Evolutionary conservation across 2,113 vertebrate genomes (phyloP).

Genomic region (cattle (Bos taurus)): DNA sequence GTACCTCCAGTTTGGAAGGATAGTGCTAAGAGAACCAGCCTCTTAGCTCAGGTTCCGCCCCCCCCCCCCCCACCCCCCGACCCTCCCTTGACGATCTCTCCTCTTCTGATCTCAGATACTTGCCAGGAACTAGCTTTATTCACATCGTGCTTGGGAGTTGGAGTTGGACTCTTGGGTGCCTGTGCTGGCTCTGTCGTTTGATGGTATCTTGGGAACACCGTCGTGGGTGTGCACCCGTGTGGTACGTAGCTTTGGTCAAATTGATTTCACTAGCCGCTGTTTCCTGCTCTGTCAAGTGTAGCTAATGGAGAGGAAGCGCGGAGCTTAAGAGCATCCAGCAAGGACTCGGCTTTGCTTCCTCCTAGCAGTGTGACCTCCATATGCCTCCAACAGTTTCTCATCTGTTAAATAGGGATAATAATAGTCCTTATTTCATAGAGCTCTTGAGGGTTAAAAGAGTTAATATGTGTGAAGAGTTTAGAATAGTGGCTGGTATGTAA

Average conservation of each 20-base stretch:
- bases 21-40: not conserved
- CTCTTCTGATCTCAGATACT: not conserved
- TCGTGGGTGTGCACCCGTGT: not conserved
- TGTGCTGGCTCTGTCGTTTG: not conserved
- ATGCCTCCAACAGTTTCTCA: not conserved
- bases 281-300: not conserved
- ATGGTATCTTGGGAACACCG: not conserved
- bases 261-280: not conserved
- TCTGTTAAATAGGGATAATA: constrained; percentile 13
- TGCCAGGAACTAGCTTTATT: not conserved
- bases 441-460: constrained; percentile 38
- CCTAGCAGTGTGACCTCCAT: not conserved
- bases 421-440: not conserved
- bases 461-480: constrained; percentile 41
- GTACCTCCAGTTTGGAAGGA: not conserved
- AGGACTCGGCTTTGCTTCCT: not conserved
- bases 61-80: accelerated
- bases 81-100: not conserved
- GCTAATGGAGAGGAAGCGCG: not conserved
- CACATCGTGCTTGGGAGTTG: not conserved
- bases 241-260: not conserved
- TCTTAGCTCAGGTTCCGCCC: not conserved
- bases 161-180: not conserved
- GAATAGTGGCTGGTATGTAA: constrained; percentile 26
- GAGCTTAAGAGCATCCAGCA: not conserved